Evolutionary conservation across 2,888 invertebrate species (phyloP).

Genomic region (Drosophila demipolita): DNA sequence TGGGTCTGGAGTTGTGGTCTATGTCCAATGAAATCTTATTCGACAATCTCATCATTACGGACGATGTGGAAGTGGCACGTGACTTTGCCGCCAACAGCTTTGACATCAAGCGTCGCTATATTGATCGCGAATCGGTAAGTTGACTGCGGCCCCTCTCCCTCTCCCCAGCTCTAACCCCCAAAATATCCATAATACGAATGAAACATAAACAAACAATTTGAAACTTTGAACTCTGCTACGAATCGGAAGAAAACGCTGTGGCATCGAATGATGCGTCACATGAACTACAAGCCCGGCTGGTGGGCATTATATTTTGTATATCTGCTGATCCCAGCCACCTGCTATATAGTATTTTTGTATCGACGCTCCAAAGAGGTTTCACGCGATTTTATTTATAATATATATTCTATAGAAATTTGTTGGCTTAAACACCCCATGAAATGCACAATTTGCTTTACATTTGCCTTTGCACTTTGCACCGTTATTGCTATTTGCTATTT

Average conservation of each 20-base stretch:
- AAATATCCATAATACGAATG: slow-evolving; percentile 5
- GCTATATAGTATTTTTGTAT: slow-evolving; percentile 90
- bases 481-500: slow-evolving; percentile 54
- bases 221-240: slow-evolving; percentile 18
- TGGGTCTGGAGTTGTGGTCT: slow-evolving; percentile 99
- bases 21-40: slow-evolving; percentile 98
- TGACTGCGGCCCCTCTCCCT: slow-evolving; percentile 6
- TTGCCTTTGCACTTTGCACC: slow-evolving; percentile 57
- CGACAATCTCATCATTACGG: slow-evolving; percentile 97
- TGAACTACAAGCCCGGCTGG: slow-evolving; percentile 92
- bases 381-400: slow-evolving; percentile 5
- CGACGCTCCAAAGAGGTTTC: slow-evolving; percentile 89
- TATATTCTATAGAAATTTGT: not conserved
- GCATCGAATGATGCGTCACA: slow-evolving; percentile 90
- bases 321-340: slow-evolving; percentile 89
- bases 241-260: slow-evolving; percentile 88
- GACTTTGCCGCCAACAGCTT: slow-evolving; percentile 94
- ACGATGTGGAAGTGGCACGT: slow-evolving; percentile 90
- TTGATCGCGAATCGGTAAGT: slow-evolving; percentile 93
- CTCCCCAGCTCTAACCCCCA: not conserved
- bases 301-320: slow-evolving; percentile 93
- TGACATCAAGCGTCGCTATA: slow-evolving; percentile 92
- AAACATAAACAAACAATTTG: slow-evolving; percentile 30
- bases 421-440: slow-evolving; percentile 20
- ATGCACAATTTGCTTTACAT: slow-evolving; percentile 12